Evolutionary conservation across 1,140 invertebrate genomes (phyloP).

Genomic region (Achroia grisella): DNA sequence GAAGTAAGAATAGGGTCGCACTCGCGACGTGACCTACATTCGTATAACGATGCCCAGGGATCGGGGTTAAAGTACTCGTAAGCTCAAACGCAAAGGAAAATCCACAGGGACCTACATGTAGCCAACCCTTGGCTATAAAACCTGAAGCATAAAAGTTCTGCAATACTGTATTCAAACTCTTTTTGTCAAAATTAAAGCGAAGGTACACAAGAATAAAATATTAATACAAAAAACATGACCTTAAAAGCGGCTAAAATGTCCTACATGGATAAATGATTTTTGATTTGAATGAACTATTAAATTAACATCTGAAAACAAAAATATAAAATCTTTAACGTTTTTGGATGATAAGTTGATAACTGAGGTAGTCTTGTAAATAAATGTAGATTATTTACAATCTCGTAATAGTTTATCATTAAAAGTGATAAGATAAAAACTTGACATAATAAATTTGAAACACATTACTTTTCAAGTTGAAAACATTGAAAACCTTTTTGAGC

Average conservation of each 20-base stretch:
- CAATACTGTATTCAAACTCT: not conserved
- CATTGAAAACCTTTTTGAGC: not conserved
- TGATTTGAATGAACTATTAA: too few species aligned
- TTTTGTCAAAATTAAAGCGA: not conserved
- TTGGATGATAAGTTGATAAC: not conserved
- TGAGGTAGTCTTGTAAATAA: not conserved
- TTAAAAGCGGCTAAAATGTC: too few species aligned
- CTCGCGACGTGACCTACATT: conserved; percentile 16
- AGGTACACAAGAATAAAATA: not conserved
- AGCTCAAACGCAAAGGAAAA: conserved; percentile 11
- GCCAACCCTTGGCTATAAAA: not conserved
- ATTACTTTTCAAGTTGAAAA: not conserved
- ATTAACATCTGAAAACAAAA: too few species aligned
- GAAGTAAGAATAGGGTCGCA: not conserved
- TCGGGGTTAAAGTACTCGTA: conserved; percentile 9
- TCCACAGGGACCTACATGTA: not conserved
- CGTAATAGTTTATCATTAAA: not conserved
- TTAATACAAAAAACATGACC: not conserved
- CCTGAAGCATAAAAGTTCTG: not conserved
- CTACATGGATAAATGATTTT: too few species aligned
- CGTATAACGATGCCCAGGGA: conserved; percentile 12
- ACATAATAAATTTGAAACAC: not conserved
- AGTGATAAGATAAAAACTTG: not conserved
- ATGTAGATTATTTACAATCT: not conserved
- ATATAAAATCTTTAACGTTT: too few species aligned